phyloP scores from a whole-genome alignment of 2,113 vertebrate species.

The Rhagologus leucostigma region DNA sequence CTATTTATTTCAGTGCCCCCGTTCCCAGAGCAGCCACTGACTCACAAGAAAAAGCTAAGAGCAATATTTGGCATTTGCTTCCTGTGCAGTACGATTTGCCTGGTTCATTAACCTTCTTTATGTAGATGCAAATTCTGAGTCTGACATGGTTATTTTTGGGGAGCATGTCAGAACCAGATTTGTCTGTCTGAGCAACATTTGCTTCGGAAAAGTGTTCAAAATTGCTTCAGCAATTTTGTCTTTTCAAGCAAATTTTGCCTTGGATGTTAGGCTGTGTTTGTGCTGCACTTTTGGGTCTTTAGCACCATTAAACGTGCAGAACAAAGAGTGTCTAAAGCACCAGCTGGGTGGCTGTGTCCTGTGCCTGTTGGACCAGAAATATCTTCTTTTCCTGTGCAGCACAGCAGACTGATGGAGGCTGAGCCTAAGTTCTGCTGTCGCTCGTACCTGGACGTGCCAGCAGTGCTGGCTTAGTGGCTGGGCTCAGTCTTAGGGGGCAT shows the following conservation, averaged over 20 bases:
- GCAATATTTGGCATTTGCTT: conserved; percentile 61
- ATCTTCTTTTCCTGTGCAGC: not conserved
- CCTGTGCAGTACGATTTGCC: conserved; percentile 12
- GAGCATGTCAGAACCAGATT: not conserved
- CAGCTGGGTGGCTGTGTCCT: not conserved
- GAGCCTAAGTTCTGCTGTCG: not conserved
- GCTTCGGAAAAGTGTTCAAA: not conserved
- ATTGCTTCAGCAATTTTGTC: not conserved
- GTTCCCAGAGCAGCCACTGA: conserved; percentile 42
- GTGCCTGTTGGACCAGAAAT: not conserved
- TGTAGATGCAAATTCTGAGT: not conserved
- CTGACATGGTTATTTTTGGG: conserved; percentile 33
- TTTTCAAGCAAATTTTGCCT: not conserved
- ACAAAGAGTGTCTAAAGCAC: not conserved
- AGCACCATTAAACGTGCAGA: not conserved
- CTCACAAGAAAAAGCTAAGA: conserved; percentile 46
- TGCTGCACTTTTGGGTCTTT: not conserved
- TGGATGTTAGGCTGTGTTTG: not conserved
- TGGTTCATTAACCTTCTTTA: conserved; percentile 60
- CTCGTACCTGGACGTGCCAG: accelerated
- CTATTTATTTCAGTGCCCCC: conserved; percentile 14
- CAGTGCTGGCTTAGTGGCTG: not conserved
- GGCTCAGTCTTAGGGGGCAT: not conserved
- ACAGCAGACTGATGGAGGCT: not conserved
- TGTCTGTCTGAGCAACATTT: conserved; percentile 16